Percentiles rank a stretch among this genome's conserved stretches.
Evolutionary conservation across 2,113 vertebrate genomes (phyloP).

Genomic region (Cheilinus undulatus): DNA sequence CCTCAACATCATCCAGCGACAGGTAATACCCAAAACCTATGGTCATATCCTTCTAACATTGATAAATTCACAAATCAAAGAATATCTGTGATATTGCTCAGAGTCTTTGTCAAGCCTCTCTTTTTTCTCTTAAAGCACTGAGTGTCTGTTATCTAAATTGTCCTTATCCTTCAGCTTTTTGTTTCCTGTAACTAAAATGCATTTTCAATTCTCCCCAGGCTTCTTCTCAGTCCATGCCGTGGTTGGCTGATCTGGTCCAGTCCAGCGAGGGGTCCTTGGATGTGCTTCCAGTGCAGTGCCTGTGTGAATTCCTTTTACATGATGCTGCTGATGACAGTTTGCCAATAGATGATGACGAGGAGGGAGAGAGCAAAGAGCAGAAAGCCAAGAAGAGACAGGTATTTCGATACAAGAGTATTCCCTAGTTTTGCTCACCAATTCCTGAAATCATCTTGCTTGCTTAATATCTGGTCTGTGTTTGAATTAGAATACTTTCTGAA

Average conservation of each 20-base stretch:
- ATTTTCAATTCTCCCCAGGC: slow-evolving; percentile 81
- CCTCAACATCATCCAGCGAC: slow-evolving; percentile 98
- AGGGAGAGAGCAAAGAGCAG: slow-evolving; percentile 96
- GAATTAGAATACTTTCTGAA: too few relatives aligned
- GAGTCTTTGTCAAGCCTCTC: too few relatives aligned
- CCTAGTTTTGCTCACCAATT: not conserved
- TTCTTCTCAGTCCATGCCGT: slow-evolving; percentile 98
- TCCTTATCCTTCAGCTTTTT: not conserved
- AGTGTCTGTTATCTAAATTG: too few relatives aligned
- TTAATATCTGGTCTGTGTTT: not conserved
- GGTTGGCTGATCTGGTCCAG: slow-evolving; percentile 97
- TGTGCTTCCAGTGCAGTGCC: slow-evolving; percentile 96
- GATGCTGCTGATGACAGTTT: slow-evolving; percentile 90
- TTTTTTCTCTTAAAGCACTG: too few relatives aligned
- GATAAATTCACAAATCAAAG: too few relatives aligned
- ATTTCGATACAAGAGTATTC: not conserved
- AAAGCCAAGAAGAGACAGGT: slow-evolving; percentile 94
- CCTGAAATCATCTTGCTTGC: not conserved
- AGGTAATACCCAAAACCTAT: slow-evolving; percentile 78
- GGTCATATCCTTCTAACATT: too few relatives aligned
- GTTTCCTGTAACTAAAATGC: not conserved
- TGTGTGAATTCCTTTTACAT: slow-evolving; percentile 97
- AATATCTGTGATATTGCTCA: too few relatives aligned
- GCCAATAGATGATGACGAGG: slow-evolving; percentile 91
- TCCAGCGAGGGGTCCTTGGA: slow-evolving; percentile 98